phyloP scores from a whole-genome alignment of 2,113 vertebrate genomes.

The Coreoperca whiteheadi region DNA sequence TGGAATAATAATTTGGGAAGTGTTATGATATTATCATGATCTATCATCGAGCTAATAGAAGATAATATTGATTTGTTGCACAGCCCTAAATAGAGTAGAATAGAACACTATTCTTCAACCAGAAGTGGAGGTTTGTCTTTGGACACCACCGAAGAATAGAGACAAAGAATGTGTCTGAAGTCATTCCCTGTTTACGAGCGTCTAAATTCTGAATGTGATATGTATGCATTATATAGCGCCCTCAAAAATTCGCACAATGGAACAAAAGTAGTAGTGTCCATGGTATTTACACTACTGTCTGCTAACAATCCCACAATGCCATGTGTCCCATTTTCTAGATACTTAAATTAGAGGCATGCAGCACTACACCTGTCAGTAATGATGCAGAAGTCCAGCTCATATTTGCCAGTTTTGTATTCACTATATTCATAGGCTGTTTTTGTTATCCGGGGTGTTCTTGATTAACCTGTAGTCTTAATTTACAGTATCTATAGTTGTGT shows the following conservation, averaged over 20 bases:
- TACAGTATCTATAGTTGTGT: neutral
- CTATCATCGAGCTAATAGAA: neutral
- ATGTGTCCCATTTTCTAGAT: neutral
- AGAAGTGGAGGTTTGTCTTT: neutral
- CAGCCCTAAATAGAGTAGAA: neutral
- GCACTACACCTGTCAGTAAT: neutral
- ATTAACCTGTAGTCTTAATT: slow-evolving; percentile 5
- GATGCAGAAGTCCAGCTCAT: neutral
- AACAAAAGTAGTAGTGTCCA: neutral
- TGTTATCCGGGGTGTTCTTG: neutral
- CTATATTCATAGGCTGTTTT: neutral
- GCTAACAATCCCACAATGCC: neutral
- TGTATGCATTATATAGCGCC: neutral
- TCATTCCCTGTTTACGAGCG: neutral
- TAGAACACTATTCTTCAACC: neutral
- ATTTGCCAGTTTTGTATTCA: neutral
- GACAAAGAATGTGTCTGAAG: neutral
- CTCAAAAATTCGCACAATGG: neutral
- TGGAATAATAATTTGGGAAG: too few relatives aligned
- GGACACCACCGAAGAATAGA: neutral
- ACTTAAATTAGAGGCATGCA: neutral
- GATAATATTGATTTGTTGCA: neutral
- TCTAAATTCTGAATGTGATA: neutral
- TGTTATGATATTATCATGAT: neutral
- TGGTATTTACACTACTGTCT: neutral